Base-by-base conservation (phyloP, 2,888 invertebrate genomes). In the Synergus japonicus region DNA sequence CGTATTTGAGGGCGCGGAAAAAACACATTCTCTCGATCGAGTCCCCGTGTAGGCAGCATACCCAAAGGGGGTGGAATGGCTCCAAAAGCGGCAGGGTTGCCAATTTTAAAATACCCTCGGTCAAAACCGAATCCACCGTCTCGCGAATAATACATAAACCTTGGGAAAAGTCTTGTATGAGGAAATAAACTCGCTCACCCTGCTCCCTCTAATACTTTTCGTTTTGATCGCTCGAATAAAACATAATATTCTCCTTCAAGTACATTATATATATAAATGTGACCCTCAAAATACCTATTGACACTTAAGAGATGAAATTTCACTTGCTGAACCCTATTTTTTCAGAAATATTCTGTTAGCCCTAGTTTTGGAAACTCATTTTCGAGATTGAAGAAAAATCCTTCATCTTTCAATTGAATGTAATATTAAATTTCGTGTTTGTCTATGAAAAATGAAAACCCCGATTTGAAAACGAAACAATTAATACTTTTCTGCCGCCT, bases 1-100 rank as follows among this genome's bases (percentile, higher is more conserved):
- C 90, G 91, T 90, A 89, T 89, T 89, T 87, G 90, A 91, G 91
- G 89, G 91, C 87, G 90, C 88, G 90, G 89, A 90, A 91, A 89
- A 90, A 91, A 90, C 89, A 91, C 90, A 90, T 91, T 91, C 90
- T 87, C 83, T 85, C 86, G 87, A 90, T 90, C 81, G 86, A 86
- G 86, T 77, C 78, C 84, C 78, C 82, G 78, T 78, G 76, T 80
- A 79, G 79, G 73, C 77, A 44, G 78, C 78, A 81, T 80, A 78
- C 79, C 81, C 78, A 77, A 76, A 73, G 77, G 82, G 81, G 65
- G 73, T 66, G 43, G 41, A 80, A 77, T 79, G 60, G 49, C 63
- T 79, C 44, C 67, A 79, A 46, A 76, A 49, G 76, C 80, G 67
- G 64, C 80, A 65, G 67, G 77, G 76, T 82, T 83, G 84, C 83